phyloP scores from a whole-genome alignment of 2,797 vertebrate genomes.

The Lophotriccus pileatus region DNA sequence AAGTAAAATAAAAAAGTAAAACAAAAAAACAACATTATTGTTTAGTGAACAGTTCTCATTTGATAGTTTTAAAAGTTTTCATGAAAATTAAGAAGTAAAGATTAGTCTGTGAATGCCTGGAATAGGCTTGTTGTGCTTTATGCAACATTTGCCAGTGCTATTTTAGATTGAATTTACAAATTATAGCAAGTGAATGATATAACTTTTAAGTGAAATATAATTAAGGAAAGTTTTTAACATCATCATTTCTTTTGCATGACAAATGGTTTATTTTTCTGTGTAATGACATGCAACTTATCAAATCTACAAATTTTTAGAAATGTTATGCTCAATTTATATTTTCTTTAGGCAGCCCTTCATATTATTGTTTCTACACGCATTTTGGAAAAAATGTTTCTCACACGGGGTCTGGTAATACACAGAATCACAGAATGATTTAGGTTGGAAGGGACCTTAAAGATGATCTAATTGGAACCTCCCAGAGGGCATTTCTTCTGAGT shows the following conservation, averaged over 20 bases:
- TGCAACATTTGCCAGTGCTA: background rate
- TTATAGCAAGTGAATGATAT: background rate
- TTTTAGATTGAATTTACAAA: background rate
- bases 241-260: background rate
- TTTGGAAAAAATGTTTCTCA: background rate
- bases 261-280: background rate
- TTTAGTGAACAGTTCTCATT: background rate
- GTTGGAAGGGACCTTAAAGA: background rate
- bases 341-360: background rate
- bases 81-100: background rate
- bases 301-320: background rate
- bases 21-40: background rate
- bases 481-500: background rate
- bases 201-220: background rate
- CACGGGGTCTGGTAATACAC: background rate
- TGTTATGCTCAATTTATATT: background rate
- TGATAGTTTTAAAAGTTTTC: background rate
- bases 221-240: background rate
- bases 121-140: background rate
- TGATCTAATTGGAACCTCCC: background rate
- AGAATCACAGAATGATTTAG: background rate
- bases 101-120: background rate
- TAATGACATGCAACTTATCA: background rate
- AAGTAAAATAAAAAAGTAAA: background rate
- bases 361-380: background rate